A percentile compares a stretch with the other conserved stretches of the same genome.
phyloP scores from a whole-genome alignment of 2,888 invertebrate species.

The Chaetogeoica ovagalla region DNA sequence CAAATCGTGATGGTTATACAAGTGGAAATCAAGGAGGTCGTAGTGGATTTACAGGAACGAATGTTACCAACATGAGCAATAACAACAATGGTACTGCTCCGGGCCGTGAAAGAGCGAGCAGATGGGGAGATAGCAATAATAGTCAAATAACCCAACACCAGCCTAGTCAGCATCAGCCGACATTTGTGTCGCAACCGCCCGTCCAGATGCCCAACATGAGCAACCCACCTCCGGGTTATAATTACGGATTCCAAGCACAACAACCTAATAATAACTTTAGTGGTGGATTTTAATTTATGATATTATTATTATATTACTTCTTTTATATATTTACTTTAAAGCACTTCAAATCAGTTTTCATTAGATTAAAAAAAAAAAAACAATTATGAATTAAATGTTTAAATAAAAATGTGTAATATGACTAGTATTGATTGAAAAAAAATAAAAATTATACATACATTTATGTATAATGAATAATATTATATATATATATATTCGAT shows the following conservation, averaged over 20 bases:
- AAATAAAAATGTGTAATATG: slow-evolving; percentile 16
- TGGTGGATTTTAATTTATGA: slow-evolving; percentile 46
- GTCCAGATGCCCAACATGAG: slow-evolving; percentile 46
- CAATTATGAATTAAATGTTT: background rate
- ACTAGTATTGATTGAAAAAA: slow-evolving; percentile 19
- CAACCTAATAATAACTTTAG: slow-evolving; percentile 33
- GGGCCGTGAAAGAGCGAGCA: slow-evolving; percentile 42
- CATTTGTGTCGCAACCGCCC: slow-evolving; percentile 33
- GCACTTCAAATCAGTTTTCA: slow-evolving; percentile 34
- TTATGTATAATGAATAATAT: background rate
- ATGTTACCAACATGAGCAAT: slow-evolving; percentile 9
- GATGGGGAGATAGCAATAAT: slow-evolving; percentile 50
- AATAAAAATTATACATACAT: background rate
- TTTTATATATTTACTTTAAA: slow-evolving; percentile 9
- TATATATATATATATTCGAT: too few species aligned
- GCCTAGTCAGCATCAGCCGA: slow-evolving; percentile 44
- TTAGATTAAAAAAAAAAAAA: slow-evolving; percentile 1
- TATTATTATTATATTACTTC: too few species aligned
- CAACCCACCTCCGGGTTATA: slow-evolving; percentile 44
- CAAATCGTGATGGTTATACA: slow-evolving; percentile 30
- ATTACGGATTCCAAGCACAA: slow-evolving; percentile 32
- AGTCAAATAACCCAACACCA: slow-evolving; percentile 36
- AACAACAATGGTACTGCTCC: slow-evolving; percentile 29
- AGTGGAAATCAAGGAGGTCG: slow-evolving; percentile 47
- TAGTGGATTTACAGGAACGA: slow-evolving; percentile 34